Evolutionary conservation across 2,888 invertebrate species (phyloP), one percentile per base, ranked within the genome.

Genomic region (Cantharis lateralis): DNA sequence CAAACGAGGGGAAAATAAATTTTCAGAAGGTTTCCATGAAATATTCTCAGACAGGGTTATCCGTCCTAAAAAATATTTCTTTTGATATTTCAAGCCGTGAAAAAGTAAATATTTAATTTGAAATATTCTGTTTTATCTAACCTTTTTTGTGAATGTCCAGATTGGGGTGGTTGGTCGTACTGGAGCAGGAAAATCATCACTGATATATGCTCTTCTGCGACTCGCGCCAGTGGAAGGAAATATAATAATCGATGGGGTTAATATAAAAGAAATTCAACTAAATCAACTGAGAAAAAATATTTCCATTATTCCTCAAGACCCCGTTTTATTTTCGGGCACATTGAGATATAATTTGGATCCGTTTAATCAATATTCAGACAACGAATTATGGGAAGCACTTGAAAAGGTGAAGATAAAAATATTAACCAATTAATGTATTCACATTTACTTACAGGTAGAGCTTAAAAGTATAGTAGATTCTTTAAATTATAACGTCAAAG

Each of bases 151-250:
- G 69, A 61, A 62, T 74, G 75, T 74, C 75, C 87, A 95, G 93
- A 91, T 95, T 74, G 95, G 95, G 11, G 93, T 95, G 81, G 95
- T 95, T 4, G 96, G 96, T 1, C 90, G 96, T 72, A 96, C 96
- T 0, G 96, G 96, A 0, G 95, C 96, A 0, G 96, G 95, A 0
- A 95, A 95, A 87, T 94, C 94, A 0, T 95, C 95, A 0, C 88
- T 95, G 11, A 93, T 95, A 78, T 91, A 94, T 0, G 83, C 85
- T 89, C 3, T 91, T 86, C 81, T 80, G 84, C 86, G 62, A 89
- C 87, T 73, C 77, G 92, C 93, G 0, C 91, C 92, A 81, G 84
- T 92, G 26, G 91, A 91, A 62, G 95, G 95, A 0, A 87, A 87
- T 0, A 92, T 95, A 69, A 83, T 88, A 3, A 94, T 96, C 69